A percentile compares a stretch with the other conserved stretches of the same genome.
Evolutionary conservation across 2,888 invertebrate species (phyloP).

Genomic region (Temnothorax unifasciatus): DNA sequence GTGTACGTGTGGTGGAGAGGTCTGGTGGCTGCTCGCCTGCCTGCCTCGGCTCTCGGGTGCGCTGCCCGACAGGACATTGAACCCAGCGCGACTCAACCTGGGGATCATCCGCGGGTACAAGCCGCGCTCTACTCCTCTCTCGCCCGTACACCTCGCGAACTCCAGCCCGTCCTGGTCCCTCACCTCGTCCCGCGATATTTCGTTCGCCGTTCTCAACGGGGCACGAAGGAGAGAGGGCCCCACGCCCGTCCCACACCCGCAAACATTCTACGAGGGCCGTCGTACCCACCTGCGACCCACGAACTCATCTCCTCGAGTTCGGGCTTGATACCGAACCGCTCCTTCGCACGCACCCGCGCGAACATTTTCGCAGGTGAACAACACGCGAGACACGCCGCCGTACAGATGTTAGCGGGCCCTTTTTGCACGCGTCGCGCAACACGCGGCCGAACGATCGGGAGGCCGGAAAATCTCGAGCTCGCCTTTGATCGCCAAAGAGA

Average conservation of each 20-base stretch:
- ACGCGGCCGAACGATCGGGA: slow-evolving; percentile 3
- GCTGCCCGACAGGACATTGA: slow-evolving; percentile 86
- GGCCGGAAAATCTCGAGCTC: slow-evolving; percentile 43
- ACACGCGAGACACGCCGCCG: slow-evolving; percentile 64
- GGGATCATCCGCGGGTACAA: slow-evolving; percentile 80
- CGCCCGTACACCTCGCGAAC: slow-evolving; percentile 20
- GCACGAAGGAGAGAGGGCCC: slow-evolving; percentile 2
- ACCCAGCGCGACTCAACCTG: slow-evolving; percentile 86
- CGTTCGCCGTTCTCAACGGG: slow-evolving; percentile 55
- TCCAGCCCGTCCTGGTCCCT: slow-evolving; percentile 1
- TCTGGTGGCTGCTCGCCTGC: slow-evolving; percentile 78
- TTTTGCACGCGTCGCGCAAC: slow-evolving; percentile 33
- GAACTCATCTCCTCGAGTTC: slow-evolving; percentile 55
- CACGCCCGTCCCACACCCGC: slow-evolving; percentile 48
- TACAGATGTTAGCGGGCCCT: slow-evolving; percentile 51
- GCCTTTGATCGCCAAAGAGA: neutral
- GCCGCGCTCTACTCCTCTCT: slow-evolving; percentile 58
- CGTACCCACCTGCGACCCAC: slow-evolving; percentile 74
- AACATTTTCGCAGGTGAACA: slow-evolving; percentile 73
- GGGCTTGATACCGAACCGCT: slow-evolving; percentile 63
- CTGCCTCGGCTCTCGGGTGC: slow-evolving; percentile 83
- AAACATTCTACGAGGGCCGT: slow-evolving; percentile 73
- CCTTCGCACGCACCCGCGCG: slow-evolving; percentile 70
- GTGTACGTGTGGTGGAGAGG: slow-evolving; percentile 70
- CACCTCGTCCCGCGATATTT: slow-evolving; percentile 34